A percentile compares a stretch with the other conserved stretches of the same genome.
Conservation (phyloP, 2,113 vertebrate genomes). For the Pseudopodoces humilis region DNA sequence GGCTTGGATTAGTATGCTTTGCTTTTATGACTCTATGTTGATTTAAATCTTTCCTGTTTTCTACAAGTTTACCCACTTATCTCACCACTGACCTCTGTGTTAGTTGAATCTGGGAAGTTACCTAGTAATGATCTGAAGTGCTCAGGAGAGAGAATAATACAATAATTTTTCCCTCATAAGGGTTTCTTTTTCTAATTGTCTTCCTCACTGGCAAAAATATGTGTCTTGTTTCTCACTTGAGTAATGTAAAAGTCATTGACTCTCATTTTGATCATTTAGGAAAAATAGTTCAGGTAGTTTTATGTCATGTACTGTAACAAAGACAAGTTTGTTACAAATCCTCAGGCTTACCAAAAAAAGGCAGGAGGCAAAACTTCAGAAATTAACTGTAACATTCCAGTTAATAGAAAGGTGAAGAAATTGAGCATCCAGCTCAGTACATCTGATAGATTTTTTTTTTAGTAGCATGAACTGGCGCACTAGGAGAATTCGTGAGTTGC, state of each 20-base stretch:
- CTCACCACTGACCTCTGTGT: background rate
- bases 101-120: background rate
- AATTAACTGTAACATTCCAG: background rate
- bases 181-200: background rate
- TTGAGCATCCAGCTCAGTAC: background rate
- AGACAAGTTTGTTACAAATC: background rate
- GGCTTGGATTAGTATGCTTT: background rate
- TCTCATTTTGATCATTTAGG: background rate
- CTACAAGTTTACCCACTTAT: background rate
- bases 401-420: background rate
- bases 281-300: background rate
- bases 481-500: background rate
- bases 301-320: background rate
- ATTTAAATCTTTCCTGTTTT: background rate
- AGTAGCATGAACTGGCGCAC: background rate
- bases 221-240: background rate
- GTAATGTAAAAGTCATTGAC: background rate
- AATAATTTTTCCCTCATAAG: background rate
- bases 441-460: background rate
- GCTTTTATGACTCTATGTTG: background rate
- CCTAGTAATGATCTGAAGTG: background rate
- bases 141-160: background rate
- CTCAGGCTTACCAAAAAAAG: background rate
- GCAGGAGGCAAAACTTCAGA: background rate
- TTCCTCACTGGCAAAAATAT: background rate